Evolutionary conservation across 2,888 invertebrate genomes (phyloP).

Genomic region (Cantharis nigra): DNA sequence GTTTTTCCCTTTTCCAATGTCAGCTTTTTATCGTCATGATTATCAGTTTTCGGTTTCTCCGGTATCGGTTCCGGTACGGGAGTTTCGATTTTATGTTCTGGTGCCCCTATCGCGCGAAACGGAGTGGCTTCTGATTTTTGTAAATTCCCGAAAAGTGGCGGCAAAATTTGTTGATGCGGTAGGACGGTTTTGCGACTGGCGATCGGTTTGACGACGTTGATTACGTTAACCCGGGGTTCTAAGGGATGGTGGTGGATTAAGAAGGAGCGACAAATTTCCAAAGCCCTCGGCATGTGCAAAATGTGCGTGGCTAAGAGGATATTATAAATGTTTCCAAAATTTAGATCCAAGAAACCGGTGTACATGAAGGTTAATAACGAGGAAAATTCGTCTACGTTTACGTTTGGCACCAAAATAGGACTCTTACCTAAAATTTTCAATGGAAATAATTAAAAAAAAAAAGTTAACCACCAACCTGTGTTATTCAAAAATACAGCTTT

Average conservation of each 20-base stretch:
- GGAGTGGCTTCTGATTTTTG: slow-evolving; percentile 51
- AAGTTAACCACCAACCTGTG: slow-evolving; percentile 40
- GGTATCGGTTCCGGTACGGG: neutral
- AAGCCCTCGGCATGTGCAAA: slow-evolving; percentile 73
- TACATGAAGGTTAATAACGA: slow-evolving; percentile 76
- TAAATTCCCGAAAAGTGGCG: slow-evolving; percentile 38
- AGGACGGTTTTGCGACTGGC: slow-evolving; percentile 55
- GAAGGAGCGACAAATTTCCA: slow-evolving; percentile 70
- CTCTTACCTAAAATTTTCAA: slow-evolving; percentile 42
- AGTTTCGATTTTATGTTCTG: slow-evolving; percentile 14
- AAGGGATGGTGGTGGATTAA: slow-evolving; percentile 60
- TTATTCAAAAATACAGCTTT: slow-evolving; percentile 63
- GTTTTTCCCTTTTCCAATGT: slow-evolving; percentile 16
- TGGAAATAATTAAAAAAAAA: neutral
- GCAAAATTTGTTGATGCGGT: slow-evolving; percentile 44
- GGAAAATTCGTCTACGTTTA: slow-evolving; percentile 67
- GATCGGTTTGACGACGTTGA: slow-evolving; percentile 62
- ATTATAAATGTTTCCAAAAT: slow-evolving; percentile 71
- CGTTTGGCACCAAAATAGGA: slow-evolving; percentile 60
- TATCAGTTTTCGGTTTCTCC: slow-evolving; percentile 15
- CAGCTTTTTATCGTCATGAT: neutral
- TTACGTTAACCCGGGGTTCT: slow-evolving; percentile 30
- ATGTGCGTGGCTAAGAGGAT: slow-evolving; percentile 73
- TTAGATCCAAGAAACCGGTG: slow-evolving; percentile 72
- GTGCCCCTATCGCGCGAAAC: slow-evolving; percentile 39